phyloP scores from a whole-genome alignment of 1,140 invertebrate genomes.

The Aphelinus atriplicis region DNA sequence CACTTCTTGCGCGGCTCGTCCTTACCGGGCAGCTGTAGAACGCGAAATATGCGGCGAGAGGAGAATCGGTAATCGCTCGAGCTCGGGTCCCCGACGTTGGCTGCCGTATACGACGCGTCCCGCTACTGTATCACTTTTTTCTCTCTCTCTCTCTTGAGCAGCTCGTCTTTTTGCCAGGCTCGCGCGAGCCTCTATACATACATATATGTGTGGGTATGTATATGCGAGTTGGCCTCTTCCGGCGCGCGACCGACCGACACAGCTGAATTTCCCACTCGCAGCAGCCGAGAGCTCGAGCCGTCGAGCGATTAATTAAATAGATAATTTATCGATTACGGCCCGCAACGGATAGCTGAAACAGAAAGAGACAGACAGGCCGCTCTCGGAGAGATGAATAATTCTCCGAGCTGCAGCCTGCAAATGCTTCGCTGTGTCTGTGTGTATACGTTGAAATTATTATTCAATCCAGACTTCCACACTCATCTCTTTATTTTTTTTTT shows the following conservation, averaged over 20 bases:
- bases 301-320: slow-evolving; percentile 43
- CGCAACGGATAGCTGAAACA: too few relatives aligned
- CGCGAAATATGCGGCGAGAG: slow-evolving; percentile 56
- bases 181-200: too few relatives aligned
- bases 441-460: too few relatives aligned
- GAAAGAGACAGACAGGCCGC: too few relatives aligned
- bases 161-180: slow-evolving; percentile 13
- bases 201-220: too few relatives aligned
- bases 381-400: too few relatives aligned
- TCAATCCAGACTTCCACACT: too few relatives aligned
- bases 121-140: slow-evolving; percentile 40
- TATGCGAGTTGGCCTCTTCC: slow-evolving; percentile 18
- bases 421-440: too few relatives aligned
- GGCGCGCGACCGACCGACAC: not conserved
- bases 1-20: slow-evolving; percentile 40
- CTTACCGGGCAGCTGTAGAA: slow-evolving; percentile 51
- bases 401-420: too few relatives aligned
- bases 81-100: not conserved
- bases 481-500: too few relatives aligned
- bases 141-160: slow-evolving; percentile 29
- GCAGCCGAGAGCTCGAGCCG: not conserved
- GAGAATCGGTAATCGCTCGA: slow-evolving; percentile 37
- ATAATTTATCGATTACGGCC: slow-evolving; percentile 43
- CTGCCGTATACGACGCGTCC: slow-evolving; percentile 4
- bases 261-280: slow-evolving; percentile 17